Evolutionary conservation across 2,888 invertebrate species (phyloP), one percentile per base, ranked within the genome.

Genomic region (Chaetogeoica ovagalla): DNA sequence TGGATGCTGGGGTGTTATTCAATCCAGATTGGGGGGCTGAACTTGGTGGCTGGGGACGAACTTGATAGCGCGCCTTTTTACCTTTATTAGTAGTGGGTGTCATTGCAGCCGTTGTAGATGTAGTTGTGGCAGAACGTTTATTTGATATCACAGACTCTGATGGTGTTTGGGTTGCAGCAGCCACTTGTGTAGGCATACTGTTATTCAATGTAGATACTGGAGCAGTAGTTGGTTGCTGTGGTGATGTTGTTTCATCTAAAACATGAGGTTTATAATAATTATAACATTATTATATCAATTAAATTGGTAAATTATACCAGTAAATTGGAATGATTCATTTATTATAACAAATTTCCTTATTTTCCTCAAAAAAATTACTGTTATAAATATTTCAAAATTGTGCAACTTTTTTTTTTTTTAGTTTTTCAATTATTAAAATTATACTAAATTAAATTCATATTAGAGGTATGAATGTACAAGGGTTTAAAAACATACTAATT

Each of bases 41-140:
- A 83, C 66, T 83, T 83, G 81, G 83, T 72, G 71, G 83, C 83
- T 82, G 83, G 83, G 73, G 82, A 82, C 52, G 82, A 60, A 71
- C 83, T 74, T 87, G 87, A 82, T 86, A 87, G 82, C 87, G 84
- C 6, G 86, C 85, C 82, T 87, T 87, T 83, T 87, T 87, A 17
- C 86, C 86, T 82, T 87, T 87, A 59, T 63, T 83, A 85, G 85
- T 68, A 85, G 85, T 81, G 85, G 85, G 70, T 85, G 85, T 72
- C 85, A 85, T 52, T 84, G 85, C 39, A 85, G 85, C 75, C 86
- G 84, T 83, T 85, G 85, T 82, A 85, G 85, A 77, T 85, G 85
- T 76, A 85, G 85, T 60, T 84, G 84, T 74, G 84, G 83, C 52
- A 83, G 82, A 82, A 82, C 83, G 63, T 83, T 83, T 79, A 83